Evolutionary conservation across 2,888 invertebrate genomes (phyloP), one percentile per base, ranked within the genome.

Genomic region (Oxystoma pomonae): DNA sequence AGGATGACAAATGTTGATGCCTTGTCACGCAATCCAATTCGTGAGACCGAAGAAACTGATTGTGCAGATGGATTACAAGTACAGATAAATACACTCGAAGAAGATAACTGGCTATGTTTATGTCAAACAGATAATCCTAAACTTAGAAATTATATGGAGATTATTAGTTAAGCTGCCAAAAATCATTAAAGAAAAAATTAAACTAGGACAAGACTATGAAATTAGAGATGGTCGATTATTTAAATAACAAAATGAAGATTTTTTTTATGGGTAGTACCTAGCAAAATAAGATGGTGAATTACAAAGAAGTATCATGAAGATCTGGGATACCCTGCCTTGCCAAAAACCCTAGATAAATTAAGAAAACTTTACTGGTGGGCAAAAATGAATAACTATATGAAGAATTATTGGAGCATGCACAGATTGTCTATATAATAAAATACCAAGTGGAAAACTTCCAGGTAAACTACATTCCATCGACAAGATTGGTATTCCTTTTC

Each of bases 1-100:
- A 65, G 66, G 58, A 76, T 78, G 73, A 16, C 59, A 55, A 76
- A 77, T 62, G 75, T 75, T 0, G 76, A 77, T 35, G 66, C 75
- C 50, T 62, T 75, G 61, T 73, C 71, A 65, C 16, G 76, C 64
- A 65, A 60, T 20, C 70, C 49, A 19, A 1, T 16, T 2, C 17
- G n/a, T 53, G 53, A 53, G 16, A 53, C n/a, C 7, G 53, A 53
- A 53, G 19, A 53, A 53, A 53, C 53, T 17, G 53, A 53, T 53
- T 53, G 53, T n/a, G n/a, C 7, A 9, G 35, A 35, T 12, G 35
- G 35, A 35, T 7, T 35, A 7, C 12, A 35, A 35, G 12, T 35
- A 7, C 35, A 7, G 35, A 7, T 35, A 7, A 35, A 35, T 35
- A 35, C 35, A 3, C 12, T 35, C 3, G 35, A 35, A 35, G 35